Base-by-base conservation (phyloP, 64 coral and sea anemone species). In the Anthopleura sola region DNA sequence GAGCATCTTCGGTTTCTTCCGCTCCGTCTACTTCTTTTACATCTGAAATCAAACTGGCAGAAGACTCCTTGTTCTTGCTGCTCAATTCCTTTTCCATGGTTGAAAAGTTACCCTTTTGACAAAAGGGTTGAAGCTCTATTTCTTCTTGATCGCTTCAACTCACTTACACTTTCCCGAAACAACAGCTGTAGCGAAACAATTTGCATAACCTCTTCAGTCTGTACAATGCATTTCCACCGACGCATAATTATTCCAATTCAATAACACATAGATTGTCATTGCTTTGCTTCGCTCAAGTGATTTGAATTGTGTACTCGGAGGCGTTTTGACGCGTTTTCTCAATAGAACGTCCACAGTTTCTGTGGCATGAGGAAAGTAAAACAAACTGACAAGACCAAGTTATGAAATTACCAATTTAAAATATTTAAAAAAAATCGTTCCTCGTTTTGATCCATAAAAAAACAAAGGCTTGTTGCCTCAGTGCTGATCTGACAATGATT, bases 11-110 rank as follows among this genome's bases (percentile, higher is more conserved):
- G 37, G 62, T 18, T 49, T 34, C 26, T 69, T 57, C 57, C 37
- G 56, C 46, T 36, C 47, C 83, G 7, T 81, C 36, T 36, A 80
- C 84, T 53, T 81, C 49, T 55, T 78, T 86, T 81, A 36, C 33
- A 20, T 66, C 75, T 29, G 36, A 76, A 44, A 79, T 80, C 12
- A 66, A 28, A 48, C 49, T 53, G 24, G 78, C 23, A 81, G 78
- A 81, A 44, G 78, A 81, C 19, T 81, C 78, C 28, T 81, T 81
- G 38, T 46, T 12, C 2, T 81, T 81, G 17, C 3, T 44, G 16
- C 21, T 53, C 39, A 20, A 32, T 36, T 71, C 14, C 13, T 71
- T 71, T 29, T 71, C 66, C 66, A 71, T 71, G 23, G 23, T 34
- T 71, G 29, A 34, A 34, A 15, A 24, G 20, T 32, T 71, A 29